These are phyloP conservation scores for Drosophila aldrichi DNA, from an alignment of 2,888 invertebrate species.

Conservation along the genomic window DNA sequence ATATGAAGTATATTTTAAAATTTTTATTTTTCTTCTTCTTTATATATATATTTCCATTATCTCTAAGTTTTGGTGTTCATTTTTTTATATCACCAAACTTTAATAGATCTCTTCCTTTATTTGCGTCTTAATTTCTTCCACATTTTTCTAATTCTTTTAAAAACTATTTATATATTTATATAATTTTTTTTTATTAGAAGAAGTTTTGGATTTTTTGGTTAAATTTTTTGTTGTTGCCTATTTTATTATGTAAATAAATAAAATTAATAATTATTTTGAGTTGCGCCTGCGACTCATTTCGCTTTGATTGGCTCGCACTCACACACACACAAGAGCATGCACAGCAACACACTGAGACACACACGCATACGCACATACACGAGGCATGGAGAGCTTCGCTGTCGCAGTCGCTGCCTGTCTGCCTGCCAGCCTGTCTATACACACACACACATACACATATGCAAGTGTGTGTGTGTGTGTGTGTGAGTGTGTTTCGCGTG, in stretches of 20 bases:
- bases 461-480: slow-evolving; percentile 12
- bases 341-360: slow-evolving; percentile 10
- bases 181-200: too few species aligned
- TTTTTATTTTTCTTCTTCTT: too few species aligned
- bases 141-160: not conserved
- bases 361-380: slow-evolving; percentile 19
- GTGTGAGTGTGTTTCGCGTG: slow-evolving; percentile 57
- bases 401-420: slow-evolving; percentile 30
- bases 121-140: not conserved
- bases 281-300: slow-evolving; percentile 65
- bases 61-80: not conserved
- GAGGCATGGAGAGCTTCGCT: slow-evolving; percentile 33
- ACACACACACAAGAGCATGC: slow-evolving; percentile 18
- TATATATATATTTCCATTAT: too few species aligned
- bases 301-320: slow-evolving; percentile 62
- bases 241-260: slow-evolving; percentile 22
- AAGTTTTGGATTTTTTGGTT: not conserved
- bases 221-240: not conserved
- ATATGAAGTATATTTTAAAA: too few species aligned
- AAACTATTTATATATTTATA: not conserved
- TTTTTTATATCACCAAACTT: not conserved
- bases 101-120: not conserved
- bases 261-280: slow-evolving; percentile 37
- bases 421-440: slow-evolving; percentile 10
- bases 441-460: not conserved